phyloP scores from a whole-genome alignment of 92 coral and sea anemone genomes.

The Epizoanthus ramosus region DNA sequence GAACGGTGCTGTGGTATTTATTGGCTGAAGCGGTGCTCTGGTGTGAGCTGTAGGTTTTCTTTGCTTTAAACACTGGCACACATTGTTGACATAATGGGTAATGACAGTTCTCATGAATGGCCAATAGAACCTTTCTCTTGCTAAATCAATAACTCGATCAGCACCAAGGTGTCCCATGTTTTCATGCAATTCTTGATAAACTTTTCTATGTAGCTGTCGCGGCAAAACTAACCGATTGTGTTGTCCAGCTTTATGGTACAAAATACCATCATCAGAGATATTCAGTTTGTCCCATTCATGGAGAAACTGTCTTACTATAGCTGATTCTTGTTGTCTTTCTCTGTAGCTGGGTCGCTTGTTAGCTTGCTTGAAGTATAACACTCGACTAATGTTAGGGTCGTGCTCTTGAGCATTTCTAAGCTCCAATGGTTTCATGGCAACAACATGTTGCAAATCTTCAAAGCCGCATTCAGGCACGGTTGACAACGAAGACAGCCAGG shows the following conservation, averaged over 20 bases:
- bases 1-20: conserved; percentile 57
- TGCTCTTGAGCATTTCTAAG: conserved; percentile 48
- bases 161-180: conserved; percentile 60
- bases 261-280: conserved; percentile 32
- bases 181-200: conserved; percentile 52
- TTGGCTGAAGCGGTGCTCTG: conserved; percentile 49
- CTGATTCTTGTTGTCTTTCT: conserved; percentile 45
- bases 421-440: conserved; percentile 23
- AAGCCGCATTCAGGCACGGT: conserved; percentile 6
- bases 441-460: conserved; percentile 6
- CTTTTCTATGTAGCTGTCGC: conserved; percentile 17
- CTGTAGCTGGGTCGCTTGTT: conserved; percentile 32
- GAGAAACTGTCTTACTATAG: conserved; percentile 39
- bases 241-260: conserved; percentile 17
- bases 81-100: conserved; percentile 49
- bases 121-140: conserved; percentile 64
- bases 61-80: conserved; percentile 59
- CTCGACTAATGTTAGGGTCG: conserved; percentile 40
- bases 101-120: conserved; percentile 60
- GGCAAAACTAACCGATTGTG: conserved; percentile 46
- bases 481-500: conserved; percentile 32
- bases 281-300: conserved; percentile 50
- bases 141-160: conserved; percentile 46
- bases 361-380: conserved; percentile 40
- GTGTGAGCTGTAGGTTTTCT: conserved; percentile 37